Evolutionary conservation across 1,140 invertebrate genomes (phyloP).

Genomic region (Samia ricini): DNA sequence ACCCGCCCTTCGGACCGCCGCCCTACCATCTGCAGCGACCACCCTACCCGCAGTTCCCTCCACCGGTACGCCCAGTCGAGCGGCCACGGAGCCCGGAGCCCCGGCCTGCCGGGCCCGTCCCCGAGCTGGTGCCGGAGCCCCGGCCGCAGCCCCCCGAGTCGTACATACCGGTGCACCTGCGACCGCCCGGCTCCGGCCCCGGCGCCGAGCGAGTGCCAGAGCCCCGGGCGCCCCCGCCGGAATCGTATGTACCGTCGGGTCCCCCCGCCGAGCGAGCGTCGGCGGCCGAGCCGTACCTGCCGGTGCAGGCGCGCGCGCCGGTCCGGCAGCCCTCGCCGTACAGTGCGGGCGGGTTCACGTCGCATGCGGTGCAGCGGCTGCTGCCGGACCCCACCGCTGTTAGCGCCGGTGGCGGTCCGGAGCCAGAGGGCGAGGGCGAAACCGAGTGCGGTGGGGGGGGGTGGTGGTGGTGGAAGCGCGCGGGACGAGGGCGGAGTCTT

Average conservation of each 20-base stretch:
- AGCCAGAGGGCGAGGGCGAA: constrained; percentile 21
- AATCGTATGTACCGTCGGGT: constrained; percentile 40
- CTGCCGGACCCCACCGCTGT: too few species aligned
- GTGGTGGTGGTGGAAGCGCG: constrained; percentile 22
- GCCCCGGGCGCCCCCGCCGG: constrained; percentile 36
- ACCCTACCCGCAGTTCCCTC: constrained; percentile 10
- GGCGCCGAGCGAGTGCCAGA: constrained; percentile 26
- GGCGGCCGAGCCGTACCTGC: constrained; percentile 24
- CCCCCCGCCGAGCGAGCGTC: constrained; percentile 16
- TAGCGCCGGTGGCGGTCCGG: too few species aligned
- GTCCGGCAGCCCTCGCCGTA: constrained; percentile 17
- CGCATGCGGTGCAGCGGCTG: constrained; percentile 45
- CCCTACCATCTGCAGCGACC: constrained; percentile 55
- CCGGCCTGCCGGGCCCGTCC: constrained; percentile 43
- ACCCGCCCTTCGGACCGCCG: constrained; percentile 35
- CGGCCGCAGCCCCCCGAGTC: too few species aligned
- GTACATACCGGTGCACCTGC: constrained; percentile 40
- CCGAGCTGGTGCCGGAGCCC: constrained; percentile 37
- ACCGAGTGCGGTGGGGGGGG: constrained; percentile 23
- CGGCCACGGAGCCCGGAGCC: background rate
- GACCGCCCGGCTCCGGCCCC: constrained; percentile 19
- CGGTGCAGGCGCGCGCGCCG: constrained; percentile 21
- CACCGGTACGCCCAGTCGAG: background rate
- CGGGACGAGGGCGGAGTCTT: constrained; percentile 83
- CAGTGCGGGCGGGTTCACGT: constrained; percentile 40